Percentiles rank a stretch among this genome's conserved stretches.
Conservation (phyloP, 2,888 invertebrate species). For the Pantelozetes paolii region DNA sequence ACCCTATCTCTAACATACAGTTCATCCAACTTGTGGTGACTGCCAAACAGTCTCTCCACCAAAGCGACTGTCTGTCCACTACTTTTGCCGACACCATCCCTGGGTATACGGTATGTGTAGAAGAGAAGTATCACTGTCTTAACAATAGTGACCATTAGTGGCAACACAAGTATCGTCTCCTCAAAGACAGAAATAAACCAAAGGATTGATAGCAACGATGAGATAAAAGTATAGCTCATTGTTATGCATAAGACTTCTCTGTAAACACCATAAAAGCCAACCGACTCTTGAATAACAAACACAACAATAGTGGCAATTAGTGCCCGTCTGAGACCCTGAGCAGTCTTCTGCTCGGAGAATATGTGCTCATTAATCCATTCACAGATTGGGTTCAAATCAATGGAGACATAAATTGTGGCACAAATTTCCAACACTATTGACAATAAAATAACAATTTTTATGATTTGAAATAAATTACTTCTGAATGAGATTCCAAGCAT, state of each 20-base stretch:
- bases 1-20: background rate
- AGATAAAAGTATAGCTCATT: background rate
- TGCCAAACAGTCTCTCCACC: background rate
- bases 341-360: background rate
- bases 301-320: background rate
- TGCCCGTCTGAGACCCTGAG: background rate
- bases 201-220: background rate
- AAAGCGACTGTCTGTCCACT: background rate
- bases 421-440: background rate
- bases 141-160: background rate
- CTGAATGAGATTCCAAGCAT: background rate
- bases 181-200: background rate
- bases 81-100: background rate
- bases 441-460: background rate
- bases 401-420: background rate
- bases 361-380: background rate
- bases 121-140: background rate
- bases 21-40: slow-evolving; percentile 14
- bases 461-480: background rate
- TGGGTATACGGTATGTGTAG: background rate
- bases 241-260: background rate
- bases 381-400: background rate
- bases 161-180: background rate
- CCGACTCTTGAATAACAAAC: background rate
- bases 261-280: background rate